phyloP scores from a whole-genome alignment of 2,888 invertebrate species.

The Calephelis perditalis region DNA sequence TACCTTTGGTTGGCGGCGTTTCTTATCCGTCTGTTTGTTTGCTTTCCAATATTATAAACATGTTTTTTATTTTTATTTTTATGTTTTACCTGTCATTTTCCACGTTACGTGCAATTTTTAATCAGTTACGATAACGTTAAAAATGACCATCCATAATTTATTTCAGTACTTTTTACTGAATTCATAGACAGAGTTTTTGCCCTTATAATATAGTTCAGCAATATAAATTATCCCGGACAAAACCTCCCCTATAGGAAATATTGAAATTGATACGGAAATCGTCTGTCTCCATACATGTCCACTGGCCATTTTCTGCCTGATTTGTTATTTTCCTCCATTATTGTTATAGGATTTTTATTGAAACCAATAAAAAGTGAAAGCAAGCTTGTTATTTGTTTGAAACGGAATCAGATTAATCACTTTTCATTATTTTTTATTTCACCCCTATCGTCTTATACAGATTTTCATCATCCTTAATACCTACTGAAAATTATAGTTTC shows the following conservation, averaged over 20 bases:
- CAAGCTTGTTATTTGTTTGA: neutral
- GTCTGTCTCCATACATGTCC: constrained; percentile 40
- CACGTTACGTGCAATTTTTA: no score
- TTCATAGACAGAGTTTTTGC: constrained; percentile 1
- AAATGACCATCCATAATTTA: no score
- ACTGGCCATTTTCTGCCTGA: constrained; percentile 38
- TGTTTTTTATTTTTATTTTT: no score
- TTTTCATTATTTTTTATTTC: neutral
- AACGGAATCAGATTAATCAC: neutral
- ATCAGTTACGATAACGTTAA: no score
- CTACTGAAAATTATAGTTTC: no score
- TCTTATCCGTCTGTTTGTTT: no score
- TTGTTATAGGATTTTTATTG: constrained; percentile 32
- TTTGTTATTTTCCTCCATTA: constrained; percentile 38
- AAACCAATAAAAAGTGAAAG: constrained; percentile 19
- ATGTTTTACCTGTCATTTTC: no score
- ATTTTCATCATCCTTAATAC: no score
- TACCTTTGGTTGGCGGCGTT: no score
- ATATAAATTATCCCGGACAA: constrained; percentile 33
- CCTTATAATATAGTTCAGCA: neutral
- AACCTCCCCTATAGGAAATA: constrained; percentile 40
- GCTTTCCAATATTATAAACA: no score
- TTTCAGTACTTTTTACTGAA: no score
- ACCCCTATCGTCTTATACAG: no score
- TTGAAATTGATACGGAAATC: constrained; percentile 43